A percentile compares a stretch with the other conserved stretches of the same genome.
Conservation (phyloP, 2,113 vertebrate species). For the Hystrix cristata region DNA sequence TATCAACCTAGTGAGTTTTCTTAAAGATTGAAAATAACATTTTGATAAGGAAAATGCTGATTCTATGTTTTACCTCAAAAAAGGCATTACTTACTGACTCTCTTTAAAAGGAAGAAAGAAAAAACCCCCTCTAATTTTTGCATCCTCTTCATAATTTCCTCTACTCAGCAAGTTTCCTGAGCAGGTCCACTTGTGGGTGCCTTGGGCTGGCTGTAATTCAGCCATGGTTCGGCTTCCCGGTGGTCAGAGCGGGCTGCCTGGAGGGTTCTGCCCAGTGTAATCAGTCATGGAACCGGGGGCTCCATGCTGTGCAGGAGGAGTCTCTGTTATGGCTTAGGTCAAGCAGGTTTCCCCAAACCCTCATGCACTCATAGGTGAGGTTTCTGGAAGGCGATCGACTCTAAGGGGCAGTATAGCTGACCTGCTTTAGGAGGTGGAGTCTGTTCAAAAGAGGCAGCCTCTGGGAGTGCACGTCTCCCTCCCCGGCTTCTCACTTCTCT, state of each 20-base stretch:
- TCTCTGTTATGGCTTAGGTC: neutral
- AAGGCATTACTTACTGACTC: slow-evolving; percentile 52
- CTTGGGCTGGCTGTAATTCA: neutral
- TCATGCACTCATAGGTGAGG: neutral
- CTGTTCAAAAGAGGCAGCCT: neutral
- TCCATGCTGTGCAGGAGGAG: neutral
- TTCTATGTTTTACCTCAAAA: slow-evolving; percentile 60
- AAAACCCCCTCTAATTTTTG: slow-evolving; percentile 61
- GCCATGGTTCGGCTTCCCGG: neutral
- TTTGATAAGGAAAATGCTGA: slow-evolving; percentile 75
- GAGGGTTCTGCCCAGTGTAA: neutral
- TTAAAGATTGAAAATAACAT: slow-evolving; percentile 63
- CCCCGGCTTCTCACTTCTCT: neutral
- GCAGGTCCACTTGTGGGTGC: neutral
- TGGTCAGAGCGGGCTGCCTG: neutral
- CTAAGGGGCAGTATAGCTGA: neutral
- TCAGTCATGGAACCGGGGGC: neutral
- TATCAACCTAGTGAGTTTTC: slow-evolving; percentile 16
- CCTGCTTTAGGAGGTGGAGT: neutral
- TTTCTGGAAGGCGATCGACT: neutral
- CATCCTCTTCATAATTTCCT: slow-evolving; percentile 40
- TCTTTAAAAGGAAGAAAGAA: slow-evolving; percentile 65
- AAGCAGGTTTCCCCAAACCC: neutral
- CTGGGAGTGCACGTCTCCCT: neutral
- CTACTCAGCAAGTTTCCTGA: slow-evolving; percentile 22